These are phyloP conservation scores for Aselliscus stoliczkanus DNA, from an alignment of 2,797 vertebrate species.

Conservation along the genomic window DNA sequence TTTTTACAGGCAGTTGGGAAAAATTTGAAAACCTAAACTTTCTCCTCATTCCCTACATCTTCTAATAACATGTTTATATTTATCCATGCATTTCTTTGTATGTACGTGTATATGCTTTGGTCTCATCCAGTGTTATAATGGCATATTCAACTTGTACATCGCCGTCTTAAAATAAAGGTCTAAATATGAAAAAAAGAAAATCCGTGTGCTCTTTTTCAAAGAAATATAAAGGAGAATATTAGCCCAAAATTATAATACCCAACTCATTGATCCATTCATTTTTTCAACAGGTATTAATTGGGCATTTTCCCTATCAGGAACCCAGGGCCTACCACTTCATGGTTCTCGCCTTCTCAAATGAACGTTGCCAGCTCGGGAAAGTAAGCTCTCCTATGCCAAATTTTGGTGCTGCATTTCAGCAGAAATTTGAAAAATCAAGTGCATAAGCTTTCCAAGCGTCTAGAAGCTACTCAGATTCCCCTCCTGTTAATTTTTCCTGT, in stretches of 20 bases:
- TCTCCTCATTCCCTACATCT: constrained; percentile 17
- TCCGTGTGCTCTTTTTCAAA: neutral
- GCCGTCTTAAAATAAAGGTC: neutral
- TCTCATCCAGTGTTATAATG: neutral
- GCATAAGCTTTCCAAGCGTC: neutral
- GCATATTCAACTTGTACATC: neutral
- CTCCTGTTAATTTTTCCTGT: neutral
- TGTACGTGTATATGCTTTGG: neutral
- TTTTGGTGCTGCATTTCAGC: neutral
- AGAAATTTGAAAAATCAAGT: neutral
- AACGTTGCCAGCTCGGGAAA: neutral
- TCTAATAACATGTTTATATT: neutral
- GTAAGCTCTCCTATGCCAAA: neutral
- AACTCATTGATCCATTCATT: neutral
- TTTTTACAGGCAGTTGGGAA: constrained; percentile 29
- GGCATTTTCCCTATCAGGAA: neutral
- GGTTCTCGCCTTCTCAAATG: neutral
- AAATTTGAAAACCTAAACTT: neutral
- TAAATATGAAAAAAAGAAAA: neutral
- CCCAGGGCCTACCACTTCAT: neutral
- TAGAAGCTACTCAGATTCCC: neutral
- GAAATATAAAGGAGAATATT: neutral
- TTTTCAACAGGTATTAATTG: neutral
- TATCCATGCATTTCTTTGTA: neutral
- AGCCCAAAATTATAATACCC: neutral